These are phyloP conservation scores for Pedicia rivosa DNA, from an alignment of 2,888 invertebrate species.

Conservation along the genomic window DNA sequence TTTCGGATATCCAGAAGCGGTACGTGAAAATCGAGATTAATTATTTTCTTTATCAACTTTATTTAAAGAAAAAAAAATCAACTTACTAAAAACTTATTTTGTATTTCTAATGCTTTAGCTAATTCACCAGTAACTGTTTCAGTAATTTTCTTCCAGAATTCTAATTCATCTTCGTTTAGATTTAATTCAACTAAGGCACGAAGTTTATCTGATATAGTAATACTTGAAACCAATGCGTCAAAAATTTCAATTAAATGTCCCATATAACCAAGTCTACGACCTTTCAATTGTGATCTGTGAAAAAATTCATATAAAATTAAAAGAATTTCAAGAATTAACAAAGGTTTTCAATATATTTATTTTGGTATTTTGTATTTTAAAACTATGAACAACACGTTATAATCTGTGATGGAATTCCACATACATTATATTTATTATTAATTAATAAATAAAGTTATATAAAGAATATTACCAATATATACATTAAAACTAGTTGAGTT, in stretches of 20 bases:
- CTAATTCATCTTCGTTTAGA: constrained; percentile 34
- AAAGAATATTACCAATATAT: no score
- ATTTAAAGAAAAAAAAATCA: no score
- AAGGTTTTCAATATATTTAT: no score
- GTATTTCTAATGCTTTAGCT: constrained; percentile 20
- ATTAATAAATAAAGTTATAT: background rate
- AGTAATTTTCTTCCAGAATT: constrained; percentile 30
- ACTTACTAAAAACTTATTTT: constrained; percentile 25
- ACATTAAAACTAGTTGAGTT: no score
- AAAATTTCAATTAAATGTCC: constrained; percentile 47
- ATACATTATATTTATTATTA: background rate
- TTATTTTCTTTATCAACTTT: no score
- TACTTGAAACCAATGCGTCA: constrained; percentile 35
- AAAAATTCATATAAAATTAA: constrained; percentile 10
- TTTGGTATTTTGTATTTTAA: no score
- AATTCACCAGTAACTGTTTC: constrained; percentile 24
- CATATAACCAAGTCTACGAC: constrained; percentile 45
- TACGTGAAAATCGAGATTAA: no score
- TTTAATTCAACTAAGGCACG: constrained; percentile 37
- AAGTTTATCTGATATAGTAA: constrained; percentile 33
- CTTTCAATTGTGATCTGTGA: constrained; percentile 34
- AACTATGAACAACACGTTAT: no score
- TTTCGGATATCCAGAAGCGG: no score
- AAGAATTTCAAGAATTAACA: no score
- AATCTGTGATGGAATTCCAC: no score